phyloP scores from a whole-genome alignment of 2,888 invertebrate genomes.

The Lithophane semibrunnea region DNA sequence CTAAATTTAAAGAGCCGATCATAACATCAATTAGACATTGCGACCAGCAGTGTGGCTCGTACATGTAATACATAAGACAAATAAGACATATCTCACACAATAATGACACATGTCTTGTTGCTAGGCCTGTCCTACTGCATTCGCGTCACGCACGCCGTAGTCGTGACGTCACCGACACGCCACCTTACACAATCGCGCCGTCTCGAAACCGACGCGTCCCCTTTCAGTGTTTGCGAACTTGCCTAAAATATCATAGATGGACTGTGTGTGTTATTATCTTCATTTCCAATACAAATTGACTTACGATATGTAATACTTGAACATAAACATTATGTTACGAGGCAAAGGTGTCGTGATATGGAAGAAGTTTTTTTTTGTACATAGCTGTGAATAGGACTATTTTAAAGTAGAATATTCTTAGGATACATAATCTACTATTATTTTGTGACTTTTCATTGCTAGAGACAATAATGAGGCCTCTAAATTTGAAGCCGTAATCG shows the following conservation, averaged over 20 bases:
- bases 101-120: neutral
- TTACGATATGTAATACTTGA: constrained; percentile 61
- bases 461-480: constrained; percentile 9
- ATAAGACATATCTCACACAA: neutral
- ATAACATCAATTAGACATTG: neutral
- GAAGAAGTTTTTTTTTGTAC: neutral
- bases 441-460: constrained; percentile 42
- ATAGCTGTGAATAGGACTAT: neutral
- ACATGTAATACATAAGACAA: neutral
- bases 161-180: constrained; percentile 61
- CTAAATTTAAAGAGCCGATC: neutral
- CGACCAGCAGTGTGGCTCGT: neutral
- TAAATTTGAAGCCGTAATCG: neutral
- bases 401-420: constrained; percentile 1
- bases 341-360: constrained; percentile 24
- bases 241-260: constrained; percentile 56
- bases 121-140: neutral
- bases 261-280: constrained; percentile 54
- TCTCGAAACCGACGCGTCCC: constrained; percentile 66
- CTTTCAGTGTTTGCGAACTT: constrained; percentile 60
- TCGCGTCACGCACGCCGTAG: constrained; percentile 31
- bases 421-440: constrained; percentile 14
- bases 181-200: constrained; percentile 59
- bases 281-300: constrained; percentile 52
- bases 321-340: constrained; percentile 30